Evolutionary conservation across 1,140 invertebrate species (phyloP).

Genomic region (Drosophila equinoxialis): DNA sequence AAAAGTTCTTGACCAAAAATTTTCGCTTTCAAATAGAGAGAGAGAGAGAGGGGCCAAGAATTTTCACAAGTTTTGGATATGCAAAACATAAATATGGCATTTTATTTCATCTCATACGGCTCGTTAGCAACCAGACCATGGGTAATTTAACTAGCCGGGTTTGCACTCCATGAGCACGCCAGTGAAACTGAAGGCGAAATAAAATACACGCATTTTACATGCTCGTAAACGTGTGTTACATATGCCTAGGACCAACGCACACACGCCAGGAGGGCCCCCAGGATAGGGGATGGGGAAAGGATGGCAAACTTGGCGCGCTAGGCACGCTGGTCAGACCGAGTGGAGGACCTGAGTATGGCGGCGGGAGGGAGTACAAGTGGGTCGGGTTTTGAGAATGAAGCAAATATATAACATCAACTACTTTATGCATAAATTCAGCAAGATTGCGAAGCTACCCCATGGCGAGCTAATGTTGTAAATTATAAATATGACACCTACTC

Average conservation of each 20-base stretch:
- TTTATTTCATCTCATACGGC: constrained; percentile 23
- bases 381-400: constrained; percentile 16
- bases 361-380: not conserved
- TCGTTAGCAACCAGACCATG: constrained; percentile 54
- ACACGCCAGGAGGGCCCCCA: constrained; percentile 47
- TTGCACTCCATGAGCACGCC: constrained; percentile 46
- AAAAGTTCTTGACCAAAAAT: not conserved
- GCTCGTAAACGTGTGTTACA: constrained; percentile 80
- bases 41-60: too few relatives aligned
- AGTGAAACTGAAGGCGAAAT: constrained; percentile 63
- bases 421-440: constrained; percentile 80
- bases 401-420: constrained; percentile 79
- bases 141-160: constrained; percentile 65
- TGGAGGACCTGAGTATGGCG: not conserved
- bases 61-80: constrained; percentile 6
- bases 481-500: constrained; percentile 82
- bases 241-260: constrained; percentile 56
- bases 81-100: constrained; percentile 3
- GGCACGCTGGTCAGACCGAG: not conserved
- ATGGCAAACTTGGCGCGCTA: not conserved
- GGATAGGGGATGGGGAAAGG: constrained; percentile 4
- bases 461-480: constrained; percentile 81
- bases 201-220: constrained; percentile 80
- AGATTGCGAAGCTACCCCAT: constrained; percentile 80
- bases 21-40: not conserved